phyloP scores from a whole-genome alignment of 2,113 vertebrate genomes.

The Catharus minimus region DNA sequence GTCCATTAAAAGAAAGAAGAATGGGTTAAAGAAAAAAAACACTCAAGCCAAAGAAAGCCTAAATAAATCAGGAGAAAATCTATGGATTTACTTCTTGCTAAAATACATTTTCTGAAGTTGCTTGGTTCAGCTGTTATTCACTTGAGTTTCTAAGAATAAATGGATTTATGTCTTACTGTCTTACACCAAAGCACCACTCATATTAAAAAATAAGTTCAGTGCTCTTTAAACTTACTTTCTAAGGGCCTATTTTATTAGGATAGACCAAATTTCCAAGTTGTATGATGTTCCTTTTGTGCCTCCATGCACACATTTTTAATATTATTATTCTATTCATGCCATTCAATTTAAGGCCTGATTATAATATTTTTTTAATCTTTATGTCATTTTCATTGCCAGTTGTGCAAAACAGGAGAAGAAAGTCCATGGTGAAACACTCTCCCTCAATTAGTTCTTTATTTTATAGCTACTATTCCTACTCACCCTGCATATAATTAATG shows the following conservation, averaged over 20 bases:
- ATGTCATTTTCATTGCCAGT: not conserved
- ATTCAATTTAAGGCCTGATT: not conserved
- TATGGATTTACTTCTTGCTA: not conserved
- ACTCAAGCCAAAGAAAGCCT: too few relatives aligned
- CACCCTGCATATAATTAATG: not conserved
- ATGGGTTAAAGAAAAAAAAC: not conserved
- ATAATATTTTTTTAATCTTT: not conserved
- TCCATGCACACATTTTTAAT: not conserved
- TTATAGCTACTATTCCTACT: not conserved
- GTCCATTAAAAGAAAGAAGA: not conserved
- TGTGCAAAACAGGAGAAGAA: not conserved
- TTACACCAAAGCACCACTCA: not conserved
- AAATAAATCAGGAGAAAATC: not conserved
- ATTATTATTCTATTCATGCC: not conserved
- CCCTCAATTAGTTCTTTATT: not conserved
- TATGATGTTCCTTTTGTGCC: not conserved
- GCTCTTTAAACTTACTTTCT: not conserved
- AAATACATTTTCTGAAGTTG: not conserved
- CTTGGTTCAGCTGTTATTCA: not conserved
- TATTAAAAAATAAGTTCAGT: not conserved
- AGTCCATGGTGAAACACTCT: not conserved
- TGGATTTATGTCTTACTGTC: not conserved
- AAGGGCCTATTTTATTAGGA: not conserved
- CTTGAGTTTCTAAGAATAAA: not conserved
- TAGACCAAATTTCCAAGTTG: not conserved